These are phyloP conservation scores for Raphicerus campestris DNA, from an alignment of 2,113 vertebrate genomes.

Conservation along the genomic window DNA sequence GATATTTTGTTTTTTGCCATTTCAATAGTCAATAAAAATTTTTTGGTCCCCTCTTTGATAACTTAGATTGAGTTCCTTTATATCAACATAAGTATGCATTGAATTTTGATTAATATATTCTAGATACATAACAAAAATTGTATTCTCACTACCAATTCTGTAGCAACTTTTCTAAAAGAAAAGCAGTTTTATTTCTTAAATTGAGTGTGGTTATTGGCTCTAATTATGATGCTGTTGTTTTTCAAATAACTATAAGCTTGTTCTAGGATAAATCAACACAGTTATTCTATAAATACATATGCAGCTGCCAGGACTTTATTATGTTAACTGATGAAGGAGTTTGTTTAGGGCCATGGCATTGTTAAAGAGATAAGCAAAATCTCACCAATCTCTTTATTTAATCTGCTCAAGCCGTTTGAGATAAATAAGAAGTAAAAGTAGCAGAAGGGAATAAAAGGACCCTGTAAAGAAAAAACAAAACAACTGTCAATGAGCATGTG, in stretches of 20 bases:
- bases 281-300: neutral
- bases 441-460: neutral
- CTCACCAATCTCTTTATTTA: neutral
- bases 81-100: neutral
- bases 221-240: neutral
- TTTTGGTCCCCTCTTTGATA: neutral
- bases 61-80: neutral
- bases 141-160: neutral
- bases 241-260: neutral
- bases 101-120: neutral
- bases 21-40: neutral
- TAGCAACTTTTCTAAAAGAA: neutral
- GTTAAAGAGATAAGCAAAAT: neutral
- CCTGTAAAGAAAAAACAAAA: neutral
- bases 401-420: neutral
- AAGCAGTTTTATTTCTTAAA: constrained; percentile 17
- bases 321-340: neutral
- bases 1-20: neutral
- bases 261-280: neutral
- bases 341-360: neutral
- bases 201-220: neutral
- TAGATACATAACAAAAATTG: neutral
- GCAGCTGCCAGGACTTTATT: neutral
- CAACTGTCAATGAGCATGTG: neutral
- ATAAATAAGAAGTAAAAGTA: neutral